Base-by-base conservation (phyloP, 2,113 vertebrate species). In the Pyxicephalus adspersus region DNA sequence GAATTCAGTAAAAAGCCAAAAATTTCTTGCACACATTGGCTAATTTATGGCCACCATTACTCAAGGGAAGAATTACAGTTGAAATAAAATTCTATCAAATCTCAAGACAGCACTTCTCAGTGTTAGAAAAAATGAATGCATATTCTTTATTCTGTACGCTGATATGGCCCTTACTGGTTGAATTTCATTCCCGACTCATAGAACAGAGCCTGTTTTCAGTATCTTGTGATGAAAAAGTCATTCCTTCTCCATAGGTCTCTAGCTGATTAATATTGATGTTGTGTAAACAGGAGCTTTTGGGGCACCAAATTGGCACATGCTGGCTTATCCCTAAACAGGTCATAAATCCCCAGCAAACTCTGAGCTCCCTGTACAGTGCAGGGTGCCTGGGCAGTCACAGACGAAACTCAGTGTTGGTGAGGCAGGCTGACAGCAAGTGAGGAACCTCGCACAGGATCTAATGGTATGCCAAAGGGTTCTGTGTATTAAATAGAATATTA, bases 311-410 rank as follows among this genome's bases (percentile, higher is more conserved):
- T 78, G 81, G 38, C 29, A 83, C 64, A n/a, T 0, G 0, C 55
- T 84, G 63, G 73, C 84, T 80, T 25, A 22, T 66, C 81, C 83
- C 61, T 58, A 84, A 84, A 73, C 51, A 75, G 61, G 67, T 29
- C 8, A 31, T 28, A 64, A 64, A 45, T 1, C 11, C 50, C 65
- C 76, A 83, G 19, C 23, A 52, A 13, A 34, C 22, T 84, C 52
- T 55, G n/a, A 76, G 18, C 34, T 63, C 67, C 50, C 77, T 64
- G 61, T 29, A 17, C 25, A 50, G 58, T 51, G 29, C 26, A n/a
- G 51, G 22, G 64, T 85, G 79, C 15, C 51, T 22, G 23, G 25
- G 22, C 1, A 57, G 79, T 16, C 9, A 28, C 0, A 23, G 29
- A 52, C 72, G 29, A 58, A 29, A 15, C 0, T 76, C 58, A 51